Percentiles rank a stretch among this genome's conserved stretches.
Evolutionary conservation across 2,113 vertebrate genomes (phyloP).

Genomic region (Pygathrix nemaeus): DNA sequence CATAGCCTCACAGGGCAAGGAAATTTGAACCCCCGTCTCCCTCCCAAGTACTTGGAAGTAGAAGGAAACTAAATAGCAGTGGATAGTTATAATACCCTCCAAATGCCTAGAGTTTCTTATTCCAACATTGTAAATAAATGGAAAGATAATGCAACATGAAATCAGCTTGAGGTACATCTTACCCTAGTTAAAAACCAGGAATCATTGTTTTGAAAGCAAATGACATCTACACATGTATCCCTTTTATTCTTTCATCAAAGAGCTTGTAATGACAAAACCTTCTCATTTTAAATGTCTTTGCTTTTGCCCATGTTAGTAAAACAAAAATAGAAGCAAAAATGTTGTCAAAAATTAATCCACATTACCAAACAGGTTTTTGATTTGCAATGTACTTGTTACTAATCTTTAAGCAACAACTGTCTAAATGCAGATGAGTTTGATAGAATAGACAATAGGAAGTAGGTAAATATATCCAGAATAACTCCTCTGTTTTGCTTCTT

Average conservation of each 20-base stretch:
- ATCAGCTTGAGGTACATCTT: neutral
- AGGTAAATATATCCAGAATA: neutral
- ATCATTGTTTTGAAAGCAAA: neutral
- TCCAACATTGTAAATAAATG: neutral
- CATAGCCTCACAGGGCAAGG: neutral
- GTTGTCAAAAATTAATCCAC: neutral
- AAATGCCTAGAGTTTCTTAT: neutral
- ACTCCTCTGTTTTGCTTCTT: neutral
- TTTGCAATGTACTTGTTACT: neutral
- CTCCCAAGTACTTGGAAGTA: neutral
- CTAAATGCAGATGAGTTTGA: neutral
- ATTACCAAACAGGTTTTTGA: neutral
- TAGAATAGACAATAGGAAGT: neutral
- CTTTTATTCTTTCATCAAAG: neutral
- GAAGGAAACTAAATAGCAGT: neutral
- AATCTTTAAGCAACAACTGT: neutral
- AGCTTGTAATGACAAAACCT: neutral
- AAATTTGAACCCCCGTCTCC: neutral
- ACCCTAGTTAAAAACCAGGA: neutral
- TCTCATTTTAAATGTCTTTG: neutral
- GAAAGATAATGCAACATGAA: neutral
- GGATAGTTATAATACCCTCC: neutral
- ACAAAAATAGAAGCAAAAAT: neutral
- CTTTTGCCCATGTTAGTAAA: neutral
- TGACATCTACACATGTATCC: neutral